phyloP scores from a whole-genome alignment of 2,888 invertebrate genomes.

The Schizaphis graminum region DNA sequence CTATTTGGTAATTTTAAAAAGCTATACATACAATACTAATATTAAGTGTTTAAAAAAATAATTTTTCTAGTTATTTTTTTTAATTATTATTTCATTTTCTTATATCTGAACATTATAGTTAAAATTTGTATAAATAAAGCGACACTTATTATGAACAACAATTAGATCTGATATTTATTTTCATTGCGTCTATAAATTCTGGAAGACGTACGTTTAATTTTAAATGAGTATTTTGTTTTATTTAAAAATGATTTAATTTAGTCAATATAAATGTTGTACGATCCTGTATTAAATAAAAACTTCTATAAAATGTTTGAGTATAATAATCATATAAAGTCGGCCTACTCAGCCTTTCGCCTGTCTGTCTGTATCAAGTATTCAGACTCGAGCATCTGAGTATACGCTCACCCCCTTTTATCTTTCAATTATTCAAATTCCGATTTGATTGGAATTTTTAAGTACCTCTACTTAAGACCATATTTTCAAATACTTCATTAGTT shows the following conservation, averaged over 20 bases:
- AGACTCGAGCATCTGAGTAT: neutral
- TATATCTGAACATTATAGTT: neutral
- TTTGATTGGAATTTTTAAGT: neutral
- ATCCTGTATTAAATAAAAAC: neutral
- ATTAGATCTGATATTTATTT: neutral
- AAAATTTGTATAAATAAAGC: neutral
- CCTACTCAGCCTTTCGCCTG: neutral
- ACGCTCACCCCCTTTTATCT: neutral
- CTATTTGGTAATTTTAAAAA: no score
- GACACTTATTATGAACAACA: neutral
- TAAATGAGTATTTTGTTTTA: neutral
- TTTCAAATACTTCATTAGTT: neutral
- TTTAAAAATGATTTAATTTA: neutral
- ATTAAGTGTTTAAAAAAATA: neutral
- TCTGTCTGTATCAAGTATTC: neutral
- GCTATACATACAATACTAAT: no score
- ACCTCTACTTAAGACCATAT: neutral
- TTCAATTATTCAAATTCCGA: neutral
- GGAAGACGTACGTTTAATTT: neutral
- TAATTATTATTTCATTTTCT: neutral
- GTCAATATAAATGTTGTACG: neutral
- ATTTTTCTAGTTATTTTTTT: neutral
- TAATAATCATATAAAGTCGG: neutral
- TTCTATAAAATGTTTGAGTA: neutral
- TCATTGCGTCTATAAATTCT: neutral